Base-by-base conservation (phyloP, 2,888 invertebrate genomes). In the Tenthredo distinguenda region DNA sequence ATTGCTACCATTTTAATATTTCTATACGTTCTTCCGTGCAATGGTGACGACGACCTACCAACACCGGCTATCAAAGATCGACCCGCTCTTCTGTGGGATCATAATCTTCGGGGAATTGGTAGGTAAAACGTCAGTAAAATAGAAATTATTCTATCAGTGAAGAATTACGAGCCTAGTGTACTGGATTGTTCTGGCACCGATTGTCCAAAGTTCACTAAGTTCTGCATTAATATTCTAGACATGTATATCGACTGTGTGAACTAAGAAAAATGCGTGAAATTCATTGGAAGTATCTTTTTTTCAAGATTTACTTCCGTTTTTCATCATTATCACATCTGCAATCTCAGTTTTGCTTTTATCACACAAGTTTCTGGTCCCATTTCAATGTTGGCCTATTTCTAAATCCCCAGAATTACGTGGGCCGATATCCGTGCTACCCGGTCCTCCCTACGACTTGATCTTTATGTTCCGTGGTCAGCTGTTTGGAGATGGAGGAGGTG, bases 21-120 rank as follows among this genome's bases (percentile, higher is more conserved):
- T 91, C 94, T 97, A 7, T 97, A 96, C 96, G 95, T 96, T 18
- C 94, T 96, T 89, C 97, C 97, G 0, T 98, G 97, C 90, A 95
- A 96, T 4, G 96, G 83, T 97, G 97, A 88, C 95, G 96, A 31
- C 88, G 91, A 31, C 83, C 89, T 10, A 85, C 90, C 89, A 90
- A 83, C 88, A 89, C 50, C 90, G 88, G 86, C 87, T 90, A 72
- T 90, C 1, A 37, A 81, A 62, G 40, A 65, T 9, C 43, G 85
- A 4, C 37, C 91, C 7, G 90, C 90, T 10, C 87, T 93, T 76
- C 91, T 94, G 0, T 94, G 94, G 94, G 93, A 94, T 76, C 92
- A 91, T 88, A 91, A 91, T 58, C 89, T 94, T 65, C 91, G 92
- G 87, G 92, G 92, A 71, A 88, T 94, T 87, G 94, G 94, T 94